Evolutionary conservation across 2,113 vertebrate genomes (phyloP).

Genomic region (Hoplias malabaricus): DNA sequence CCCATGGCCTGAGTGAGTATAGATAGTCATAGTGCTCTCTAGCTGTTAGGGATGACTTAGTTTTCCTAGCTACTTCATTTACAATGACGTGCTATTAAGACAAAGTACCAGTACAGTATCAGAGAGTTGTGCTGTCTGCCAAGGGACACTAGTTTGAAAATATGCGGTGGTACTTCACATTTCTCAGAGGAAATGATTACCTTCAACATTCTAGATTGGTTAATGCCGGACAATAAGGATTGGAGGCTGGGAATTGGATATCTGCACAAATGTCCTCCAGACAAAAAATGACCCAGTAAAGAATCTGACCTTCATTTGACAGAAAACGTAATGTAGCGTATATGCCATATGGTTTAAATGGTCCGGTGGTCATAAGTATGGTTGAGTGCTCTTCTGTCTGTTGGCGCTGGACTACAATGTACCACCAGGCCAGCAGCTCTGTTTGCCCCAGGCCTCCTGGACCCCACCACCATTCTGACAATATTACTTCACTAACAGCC

Average conservation of each 20-base stretch:
- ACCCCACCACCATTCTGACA: not conserved
- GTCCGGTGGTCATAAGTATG: not conserved
- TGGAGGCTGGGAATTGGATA: not conserved
- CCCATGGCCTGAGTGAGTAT: no score
- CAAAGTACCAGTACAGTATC: no score
- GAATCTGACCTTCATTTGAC: not conserved
- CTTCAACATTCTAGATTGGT: not conserved
- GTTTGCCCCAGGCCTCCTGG: not conserved
- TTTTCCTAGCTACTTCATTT: no score
- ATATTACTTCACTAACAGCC: not conserved
- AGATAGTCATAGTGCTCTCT: no score
- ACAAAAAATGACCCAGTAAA: not conserved
- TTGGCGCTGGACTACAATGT: not conserved
- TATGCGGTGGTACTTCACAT: not conserved
- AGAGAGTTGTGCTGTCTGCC: not conserved
- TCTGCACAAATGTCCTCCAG: not conserved
- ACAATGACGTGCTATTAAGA: no score
- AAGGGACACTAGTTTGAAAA: not conserved
- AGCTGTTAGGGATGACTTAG: no score
- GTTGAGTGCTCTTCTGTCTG: not conserved
- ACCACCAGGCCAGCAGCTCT: not conserved
- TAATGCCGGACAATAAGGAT: no score
- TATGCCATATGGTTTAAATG: not conserved
- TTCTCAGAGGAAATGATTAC: not conserved
- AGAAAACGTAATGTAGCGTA: not conserved